Base-by-base conservation (phyloP, 2,888 invertebrate genomes). In the Pyrrhosoma nymphula region DNA sequence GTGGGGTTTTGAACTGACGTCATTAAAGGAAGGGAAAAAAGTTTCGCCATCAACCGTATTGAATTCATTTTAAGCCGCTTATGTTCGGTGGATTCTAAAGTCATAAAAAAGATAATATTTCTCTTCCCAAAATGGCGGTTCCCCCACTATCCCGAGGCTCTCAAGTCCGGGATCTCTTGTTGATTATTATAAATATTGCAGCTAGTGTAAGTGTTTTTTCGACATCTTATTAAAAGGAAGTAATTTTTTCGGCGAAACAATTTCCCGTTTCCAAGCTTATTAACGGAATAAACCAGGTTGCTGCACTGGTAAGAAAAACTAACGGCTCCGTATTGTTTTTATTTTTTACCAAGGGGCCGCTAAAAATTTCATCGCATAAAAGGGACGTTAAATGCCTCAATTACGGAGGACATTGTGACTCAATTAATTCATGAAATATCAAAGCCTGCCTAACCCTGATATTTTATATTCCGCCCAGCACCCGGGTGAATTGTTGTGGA, bases 1-100 rank as follows among this genome's bases (percentile, higher is more conserved):
- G 35, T 35, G 14, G 82, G 30, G 12, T 88, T 89, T 89, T n/a
- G 56, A 89, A 56, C n/a, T 89, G 89, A 55, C 56, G 47, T 89
- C 55, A 55, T 89, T 56, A 89, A 55, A 89, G 47, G 23, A 89
- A 56, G 18, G 88, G 16, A 82, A 60, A 82, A 35, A 82, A 82
- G 82, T n/a, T 47, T 55, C n/a, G 16, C n/a, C n/a, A 89, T 56
- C 89, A 89, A 89, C 88, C 47, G 26, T 89, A 56, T 89, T 89
- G 55, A 55, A 89, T 89, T 89, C 47, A 56, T 56, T 82, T 23
- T 89, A 89, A 89, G 55, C 89, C 26, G 55, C 89, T 89, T 89
- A 89, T 56, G 35, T n/a, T 55, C 56, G 26, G 14, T n/a, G 89
- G n/a, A 26, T 88, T 26, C 20, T 18, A 23, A 88, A 88, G 47